phyloP scores from a whole-genome alignment of 2,113 vertebrate genomes.

The Mastomys coucha region DNA sequence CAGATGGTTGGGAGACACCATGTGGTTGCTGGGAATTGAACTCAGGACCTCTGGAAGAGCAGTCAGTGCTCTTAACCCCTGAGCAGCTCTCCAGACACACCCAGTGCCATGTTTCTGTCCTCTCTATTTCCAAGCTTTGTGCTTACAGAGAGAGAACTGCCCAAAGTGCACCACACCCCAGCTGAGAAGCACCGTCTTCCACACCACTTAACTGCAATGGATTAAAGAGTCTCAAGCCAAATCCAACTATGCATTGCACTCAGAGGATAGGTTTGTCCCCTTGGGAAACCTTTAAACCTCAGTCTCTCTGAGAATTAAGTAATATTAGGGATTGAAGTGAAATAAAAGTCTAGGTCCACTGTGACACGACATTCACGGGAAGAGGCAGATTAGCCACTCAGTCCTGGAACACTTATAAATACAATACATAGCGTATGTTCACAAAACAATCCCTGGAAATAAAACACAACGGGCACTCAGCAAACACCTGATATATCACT shows the following conservation, averaged over 20 bases:
- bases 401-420: constrained; percentile 76
- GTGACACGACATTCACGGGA: constrained; percentile 77
- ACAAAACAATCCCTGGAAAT: constrained; percentile 82
- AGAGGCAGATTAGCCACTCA: constrained; percentile 78
- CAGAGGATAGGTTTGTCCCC: constrained; percentile 56
- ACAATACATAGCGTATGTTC: constrained; percentile 79
- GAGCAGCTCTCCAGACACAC: no score
- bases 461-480: constrained; percentile 67
- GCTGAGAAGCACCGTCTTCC: constrained; percentile 63
- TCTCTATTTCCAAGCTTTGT: constrained; percentile 64
- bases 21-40: no score
- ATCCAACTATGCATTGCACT: constrained; percentile 67
- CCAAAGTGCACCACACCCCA: constrained; percentile 49
- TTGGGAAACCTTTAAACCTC: constrained; percentile 70
- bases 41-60: no score
- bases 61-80: no score
- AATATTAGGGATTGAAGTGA: constrained; percentile 80
- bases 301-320: constrained; percentile 74
- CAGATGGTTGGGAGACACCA: no score
- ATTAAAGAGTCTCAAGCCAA: constrained; percentile 72
- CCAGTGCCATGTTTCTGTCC: not conserved
- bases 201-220: constrained; percentile 67
- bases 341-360: constrained; percentile 75
- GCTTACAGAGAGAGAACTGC: constrained; percentile 41
- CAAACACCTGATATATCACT: constrained; percentile 71